Evolutionary conservation across 2,113 vertebrate genomes (phyloP).

Genomic region (Myanophis thanlyinensis): DNA sequence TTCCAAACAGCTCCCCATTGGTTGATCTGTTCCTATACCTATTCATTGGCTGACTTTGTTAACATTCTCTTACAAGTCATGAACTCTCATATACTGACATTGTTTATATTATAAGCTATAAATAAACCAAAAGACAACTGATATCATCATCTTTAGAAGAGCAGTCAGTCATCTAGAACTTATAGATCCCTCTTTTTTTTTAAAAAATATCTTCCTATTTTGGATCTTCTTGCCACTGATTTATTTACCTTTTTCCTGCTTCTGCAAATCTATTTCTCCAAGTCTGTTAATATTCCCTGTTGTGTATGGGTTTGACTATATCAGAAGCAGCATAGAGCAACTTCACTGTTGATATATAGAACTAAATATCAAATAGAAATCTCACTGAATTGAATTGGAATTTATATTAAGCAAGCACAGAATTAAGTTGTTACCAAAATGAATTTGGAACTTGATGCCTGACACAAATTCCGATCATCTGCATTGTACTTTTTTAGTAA

Average conservation of each 20-base stretch:
- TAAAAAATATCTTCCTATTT: background rate
- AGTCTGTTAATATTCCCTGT: background rate
- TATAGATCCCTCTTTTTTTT: background rate
- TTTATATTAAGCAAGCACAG: background rate
- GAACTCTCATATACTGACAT: no score
- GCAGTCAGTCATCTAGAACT: background rate
- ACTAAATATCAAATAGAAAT: background rate
- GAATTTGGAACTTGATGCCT: background rate
- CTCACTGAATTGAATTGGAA: background rate
- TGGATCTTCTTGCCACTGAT: background rate
- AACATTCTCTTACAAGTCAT: no score
- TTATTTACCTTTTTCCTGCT: background rate
- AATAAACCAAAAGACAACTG: background rate
- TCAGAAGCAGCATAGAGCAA: background rate
- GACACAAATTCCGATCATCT: background rate
- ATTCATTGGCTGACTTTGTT: no score
- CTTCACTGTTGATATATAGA: background rate
- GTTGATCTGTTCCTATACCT: no score
- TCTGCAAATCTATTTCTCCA: background rate
- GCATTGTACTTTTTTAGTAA: background rate
- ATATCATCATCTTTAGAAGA: background rate
- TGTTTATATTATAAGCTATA: background rate
- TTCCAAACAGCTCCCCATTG: no score
- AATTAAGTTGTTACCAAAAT: background rate
- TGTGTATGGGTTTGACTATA: background rate